Conservation (phyloP, 2,888 invertebrate genomes). For the Apotomis betuletana region DNA sequence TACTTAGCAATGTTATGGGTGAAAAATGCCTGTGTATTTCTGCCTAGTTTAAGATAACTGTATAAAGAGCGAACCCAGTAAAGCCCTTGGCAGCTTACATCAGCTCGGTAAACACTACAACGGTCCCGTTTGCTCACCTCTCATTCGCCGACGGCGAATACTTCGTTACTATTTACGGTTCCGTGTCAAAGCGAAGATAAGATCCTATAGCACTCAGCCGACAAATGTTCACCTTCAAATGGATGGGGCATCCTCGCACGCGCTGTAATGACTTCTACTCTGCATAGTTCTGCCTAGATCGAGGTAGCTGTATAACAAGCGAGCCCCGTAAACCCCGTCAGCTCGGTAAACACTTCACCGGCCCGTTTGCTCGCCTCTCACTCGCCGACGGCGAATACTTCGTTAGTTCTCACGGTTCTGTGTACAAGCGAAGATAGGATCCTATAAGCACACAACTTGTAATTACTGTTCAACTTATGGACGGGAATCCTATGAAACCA, state of each 20-base stretch:
- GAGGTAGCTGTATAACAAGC: not conserved
- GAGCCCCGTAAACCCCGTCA: not conserved
- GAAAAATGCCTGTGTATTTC: not conserved
- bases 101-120: constrained; percentile 9
- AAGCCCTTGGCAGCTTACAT: not conserved
- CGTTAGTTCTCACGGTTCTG: not conserved
- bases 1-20: too few species aligned
- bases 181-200: not conserved
- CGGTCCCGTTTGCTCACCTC: constrained; percentile 18
- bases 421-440: not conserved
- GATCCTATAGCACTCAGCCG: too few species aligned
- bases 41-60: too few species aligned
- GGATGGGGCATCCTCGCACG: too few species aligned
- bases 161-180: not conserved
- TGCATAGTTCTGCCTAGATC: not conserved
- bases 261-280: not conserved
- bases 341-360: constrained; percentile 6
- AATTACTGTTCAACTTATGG: too few species aligned
- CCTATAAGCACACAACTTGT: too few species aligned
- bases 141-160: not conserved
- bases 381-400: not conserved
- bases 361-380: constrained; percentile 20
- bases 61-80: not conserved
- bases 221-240: too few species aligned
- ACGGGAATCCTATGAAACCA: too few species aligned